Evolutionary conservation across 2,113 vertebrate species (phyloP), one percentile per base, ranked within the genome.

Genomic region (Centropristis striata): DNA sequence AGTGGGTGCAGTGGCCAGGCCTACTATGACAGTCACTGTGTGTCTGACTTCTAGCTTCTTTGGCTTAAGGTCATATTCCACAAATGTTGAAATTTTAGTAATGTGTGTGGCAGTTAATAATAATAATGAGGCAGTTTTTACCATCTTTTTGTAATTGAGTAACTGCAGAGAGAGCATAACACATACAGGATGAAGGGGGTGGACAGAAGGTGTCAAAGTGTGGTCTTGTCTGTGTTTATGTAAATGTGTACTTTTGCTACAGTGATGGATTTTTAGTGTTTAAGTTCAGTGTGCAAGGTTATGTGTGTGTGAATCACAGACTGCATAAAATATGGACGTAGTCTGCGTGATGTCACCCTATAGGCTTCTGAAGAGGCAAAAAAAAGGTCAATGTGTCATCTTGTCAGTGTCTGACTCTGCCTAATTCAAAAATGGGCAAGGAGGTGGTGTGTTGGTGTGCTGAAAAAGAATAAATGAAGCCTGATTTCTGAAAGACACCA

Each of bases 51-150:
- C 21, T 18, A 50, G 16, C 37, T 53, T 53, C 44, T 61, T 13
- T 77, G 50, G 47, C 59, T 55, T 64, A 83, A 84, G 71, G 74
- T 85, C 79, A 88, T 37, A 66, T 47, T 71, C 27, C 16, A 27
- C 61, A 64, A 18, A 28, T 65, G 27, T n/a, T n/a, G 18, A 65
- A 49, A 44, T 4, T 15, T 63, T 63, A 44, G 11, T 11, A 37
- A 21, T 5, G 10, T 18, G 39, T 65, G 11, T 18, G 14, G 14
- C n/a, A n/a, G n/a, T n/a, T n/a, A n/a, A n/a, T n/a, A n/a, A n/a
- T n/a, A n/a, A 4, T 4, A 32, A 18, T 65, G 27, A 36, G 63
- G 20, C 18, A 7, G 16, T 46, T 64, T 23, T 27, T 27, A 32
- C 4, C 37, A 42, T 44, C 42, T 16, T 42, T 42, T 49, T n/a